These are phyloP conservation scores for Chiridota heheva DNA, from an alignment of 35 echinoderm and acorn worm species.

Conservation along the genomic window DNA sequence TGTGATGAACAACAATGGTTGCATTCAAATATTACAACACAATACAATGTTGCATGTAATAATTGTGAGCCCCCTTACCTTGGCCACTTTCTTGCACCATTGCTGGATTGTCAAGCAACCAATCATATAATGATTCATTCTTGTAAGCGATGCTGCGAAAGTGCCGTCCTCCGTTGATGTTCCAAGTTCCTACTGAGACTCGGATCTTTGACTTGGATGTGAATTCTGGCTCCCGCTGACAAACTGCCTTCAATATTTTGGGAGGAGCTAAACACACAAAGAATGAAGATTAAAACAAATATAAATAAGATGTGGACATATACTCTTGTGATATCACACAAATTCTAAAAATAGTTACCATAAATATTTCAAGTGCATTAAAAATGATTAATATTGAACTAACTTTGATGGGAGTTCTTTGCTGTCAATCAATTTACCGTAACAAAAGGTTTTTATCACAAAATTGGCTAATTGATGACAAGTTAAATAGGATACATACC, in stretches of 20 bases:
- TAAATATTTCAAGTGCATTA: background rate
- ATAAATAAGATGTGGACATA: background rate
- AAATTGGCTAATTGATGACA: too few relatives aligned
- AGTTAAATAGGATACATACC: conserved; percentile 44
- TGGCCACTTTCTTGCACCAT: conserved; percentile 48
- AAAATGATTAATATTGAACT: too few relatives aligned
- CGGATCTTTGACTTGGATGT: conserved; percentile 49
- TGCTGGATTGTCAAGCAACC: conserved; percentile 83
- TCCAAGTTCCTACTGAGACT: conserved; percentile 82
- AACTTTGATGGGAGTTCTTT: too few relatives aligned
- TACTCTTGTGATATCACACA: background rate
- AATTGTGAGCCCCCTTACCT: too few relatives aligned
- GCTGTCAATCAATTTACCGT: too few relatives aligned
- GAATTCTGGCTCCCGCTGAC: conserved; percentile 71
- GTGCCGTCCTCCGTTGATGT: conserved; percentile 83
- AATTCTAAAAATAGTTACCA: background rate
- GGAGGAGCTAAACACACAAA: conserved; percentile 70
- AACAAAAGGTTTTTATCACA: too few relatives aligned
- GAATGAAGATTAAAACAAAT: background rate
- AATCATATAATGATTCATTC: conserved; percentile 80
- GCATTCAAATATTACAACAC: too few relatives aligned
- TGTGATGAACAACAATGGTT: too few relatives aligned
- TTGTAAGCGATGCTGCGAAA: conserved; percentile 89
- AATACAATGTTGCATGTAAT: too few relatives aligned
- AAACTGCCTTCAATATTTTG: conserved; percentile 55